These are phyloP conservation scores for Semicossyphus pulcher DNA, from an alignment of 2,113 vertebrate species.

Conservation along the genomic window DNA sequence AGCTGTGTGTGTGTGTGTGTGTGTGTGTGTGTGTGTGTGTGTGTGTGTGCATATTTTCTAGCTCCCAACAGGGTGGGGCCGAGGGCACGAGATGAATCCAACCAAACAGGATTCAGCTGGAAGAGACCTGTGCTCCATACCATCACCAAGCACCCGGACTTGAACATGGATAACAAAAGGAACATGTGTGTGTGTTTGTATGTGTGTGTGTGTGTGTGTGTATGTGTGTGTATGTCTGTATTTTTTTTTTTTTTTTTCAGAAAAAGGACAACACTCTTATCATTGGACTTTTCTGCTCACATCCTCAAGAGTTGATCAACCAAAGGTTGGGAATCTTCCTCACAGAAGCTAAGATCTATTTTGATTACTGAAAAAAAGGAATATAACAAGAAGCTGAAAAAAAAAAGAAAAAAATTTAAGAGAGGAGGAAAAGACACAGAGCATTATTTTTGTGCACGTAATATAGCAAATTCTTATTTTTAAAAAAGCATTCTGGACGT, in stretches of 20 bases:
- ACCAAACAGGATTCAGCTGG: slow-evolving; percentile 63
- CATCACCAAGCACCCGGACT: slow-evolving; percentile 70
- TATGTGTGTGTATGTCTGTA: slow-evolving; percentile 1
- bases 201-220: slow-evolving; percentile 9
- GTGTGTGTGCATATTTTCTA: slow-evolving; percentile 25
- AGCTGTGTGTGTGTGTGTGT: too few relatives aligned
- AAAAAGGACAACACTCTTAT: slow-evolving; percentile 70
- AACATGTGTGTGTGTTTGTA: slow-evolving; percentile 54
- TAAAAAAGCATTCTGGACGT: slow-evolving; percentile 77
- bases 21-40: too few relatives aligned
- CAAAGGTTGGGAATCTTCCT: slow-evolving; percentile 80
- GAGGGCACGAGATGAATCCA: slow-evolving; percentile 60
- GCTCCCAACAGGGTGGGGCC: slow-evolving; percentile 55
- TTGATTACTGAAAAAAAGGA: slow-evolving; percentile 78
- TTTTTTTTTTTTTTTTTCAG: slow-evolving; percentile 47
- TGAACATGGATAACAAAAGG: slow-evolving; percentile 80
- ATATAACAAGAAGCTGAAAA: slow-evolving; percentile 47
- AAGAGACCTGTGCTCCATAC: slow-evolving; percentile 57
- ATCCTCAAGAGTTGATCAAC: slow-evolving; percentile 79
- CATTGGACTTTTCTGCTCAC: slow-evolving; percentile 72
- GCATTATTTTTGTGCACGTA: slow-evolving; percentile 81
- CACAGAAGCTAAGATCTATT: slow-evolving; percentile 76
- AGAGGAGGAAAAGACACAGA: slow-evolving; percentile 73
- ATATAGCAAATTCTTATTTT: slow-evolving; percentile 82
- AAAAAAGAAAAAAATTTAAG: slow-evolving; percentile 48